Evolutionary conservation across 2,797 vertebrate species (phyloP).

Genomic region (Protosalanx chinensis): DNA sequence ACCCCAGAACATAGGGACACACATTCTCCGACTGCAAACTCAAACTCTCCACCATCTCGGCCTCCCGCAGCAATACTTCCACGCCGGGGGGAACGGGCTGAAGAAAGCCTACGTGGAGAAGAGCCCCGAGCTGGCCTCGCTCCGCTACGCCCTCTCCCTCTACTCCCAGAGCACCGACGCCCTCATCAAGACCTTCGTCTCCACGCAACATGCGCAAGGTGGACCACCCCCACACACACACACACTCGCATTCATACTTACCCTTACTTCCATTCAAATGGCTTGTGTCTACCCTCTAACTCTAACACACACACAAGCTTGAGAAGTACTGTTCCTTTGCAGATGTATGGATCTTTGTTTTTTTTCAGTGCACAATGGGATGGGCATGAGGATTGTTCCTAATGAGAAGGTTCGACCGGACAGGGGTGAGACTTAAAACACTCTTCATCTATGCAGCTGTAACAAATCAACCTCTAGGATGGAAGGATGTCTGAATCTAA

Average conservation of each 20-base stretch:
- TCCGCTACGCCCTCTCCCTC: constrained; percentile 92
- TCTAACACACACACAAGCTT: background rate
- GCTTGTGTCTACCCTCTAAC: background rate
- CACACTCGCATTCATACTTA: background rate
- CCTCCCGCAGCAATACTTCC: constrained; percentile 88
- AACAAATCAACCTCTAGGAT: no score
- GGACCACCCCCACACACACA: constrained; percentile 22
- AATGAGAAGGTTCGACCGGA: constrained; percentile 90
- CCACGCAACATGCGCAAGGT: constrained; percentile 92
- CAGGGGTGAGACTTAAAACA: constrained; percentile 76
- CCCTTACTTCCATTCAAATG: constrained; percentile 5
- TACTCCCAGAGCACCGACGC: constrained; percentile 95
- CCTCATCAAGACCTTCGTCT: constrained; percentile 95
- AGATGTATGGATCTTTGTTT: constrained; percentile 40
- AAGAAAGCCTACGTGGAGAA: constrained; percentile 95
- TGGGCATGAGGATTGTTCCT: constrained; percentile 90
- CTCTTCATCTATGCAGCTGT: no score
- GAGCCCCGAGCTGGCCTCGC: constrained; percentile 87
- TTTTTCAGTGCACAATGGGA: constrained; percentile 89
- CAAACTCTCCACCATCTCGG: background rate
- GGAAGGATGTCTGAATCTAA: no score
- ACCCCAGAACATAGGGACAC: background rate
- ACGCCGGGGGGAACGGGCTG: constrained; percentile 92
- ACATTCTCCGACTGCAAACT: background rate
- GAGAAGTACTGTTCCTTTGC: no score